Evolutionary conservation across 2,888 invertebrate genomes (phyloP), one percentile per base, ranked within the genome.

Genomic region (Priocnemis perturbator): DNA sequence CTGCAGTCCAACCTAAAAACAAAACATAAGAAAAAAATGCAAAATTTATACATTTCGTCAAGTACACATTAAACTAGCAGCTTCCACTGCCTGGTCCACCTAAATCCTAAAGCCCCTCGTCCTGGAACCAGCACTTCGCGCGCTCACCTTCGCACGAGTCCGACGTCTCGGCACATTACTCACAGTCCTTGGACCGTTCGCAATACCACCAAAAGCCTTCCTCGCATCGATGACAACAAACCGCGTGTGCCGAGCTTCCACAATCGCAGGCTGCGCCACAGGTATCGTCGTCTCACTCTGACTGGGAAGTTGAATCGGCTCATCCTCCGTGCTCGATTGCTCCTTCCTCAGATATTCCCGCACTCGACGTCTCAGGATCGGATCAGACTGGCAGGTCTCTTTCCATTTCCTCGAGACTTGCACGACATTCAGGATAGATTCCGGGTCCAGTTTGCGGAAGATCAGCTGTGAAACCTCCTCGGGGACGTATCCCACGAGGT

Each of bases 391-490:
- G 5, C 73, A 73, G n/a, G 59, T 19, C 3, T 7, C 0, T 15
- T 50, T 0, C 72, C 72, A 72, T 0, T 4, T 55, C 0, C 47
- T 1, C 0, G 70, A 67, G 14, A 73, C 70, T 23, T 67, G 67
- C 11, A 60, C n/a, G 0, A 15, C 57, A 1, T 5, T 3, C 19
- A 73, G 14, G 9, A 73, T 15, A 17, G 67, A 23, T 15, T 70
- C 30, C 17, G 64, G 9, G 19, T 73, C 70, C 37, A 73, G 52
- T 47, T 60, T 26, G 14, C 62, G 62, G 0, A 73, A 21, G 44
- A 73, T 70, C 37, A 65, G 3, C 11, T 70, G 64, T 0, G 71
- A 68, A 0, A 71, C 15, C 58, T 73, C 71, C 0, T 9, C 2
- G 0, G 71, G 68, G 14, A 73, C 60, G 14, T 65, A 45, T 0